These are phyloP conservation scores for Julus scanicus DNA, from an alignment of 2,888 invertebrate genomes.

Conservation along the genomic window DNA sequence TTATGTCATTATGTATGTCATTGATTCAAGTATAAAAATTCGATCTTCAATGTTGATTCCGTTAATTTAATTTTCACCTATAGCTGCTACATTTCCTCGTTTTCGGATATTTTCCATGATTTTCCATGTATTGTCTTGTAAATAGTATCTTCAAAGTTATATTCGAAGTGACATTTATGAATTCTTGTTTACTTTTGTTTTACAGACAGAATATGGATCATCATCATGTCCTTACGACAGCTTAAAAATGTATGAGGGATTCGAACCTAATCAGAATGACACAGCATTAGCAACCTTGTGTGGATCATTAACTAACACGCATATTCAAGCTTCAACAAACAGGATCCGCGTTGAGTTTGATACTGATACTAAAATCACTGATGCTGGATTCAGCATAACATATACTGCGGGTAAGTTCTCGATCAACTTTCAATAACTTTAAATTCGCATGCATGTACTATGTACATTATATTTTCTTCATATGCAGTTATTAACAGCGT, in stretches of 20 bases:
- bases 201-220: background rate
- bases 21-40: no score
- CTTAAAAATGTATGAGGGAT: background rate
- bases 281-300: background rate
- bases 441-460: no score
- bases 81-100: no score
- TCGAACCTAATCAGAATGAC: background rate
- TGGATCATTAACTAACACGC: background rate
- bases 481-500: no score
- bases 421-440: no score
- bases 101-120: no score
- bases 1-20: no score
- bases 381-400: constrained; percentile 20
- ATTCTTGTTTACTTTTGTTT: background rate
- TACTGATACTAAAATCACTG: background rate
- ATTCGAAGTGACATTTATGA: background rate
- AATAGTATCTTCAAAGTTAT: background rate
- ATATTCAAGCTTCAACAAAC: background rate
- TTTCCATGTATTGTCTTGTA: no score
- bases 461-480: no score
- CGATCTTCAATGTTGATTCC: no score
- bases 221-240: background rate
- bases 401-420: background rate
- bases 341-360: background rate
- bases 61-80: no score